Percentiles rank a stretch among this genome's conserved stretches.
phyloP scores from a whole-genome alignment of 2,888 invertebrate species.

The Peribatodes rhomboidaria region DNA sequence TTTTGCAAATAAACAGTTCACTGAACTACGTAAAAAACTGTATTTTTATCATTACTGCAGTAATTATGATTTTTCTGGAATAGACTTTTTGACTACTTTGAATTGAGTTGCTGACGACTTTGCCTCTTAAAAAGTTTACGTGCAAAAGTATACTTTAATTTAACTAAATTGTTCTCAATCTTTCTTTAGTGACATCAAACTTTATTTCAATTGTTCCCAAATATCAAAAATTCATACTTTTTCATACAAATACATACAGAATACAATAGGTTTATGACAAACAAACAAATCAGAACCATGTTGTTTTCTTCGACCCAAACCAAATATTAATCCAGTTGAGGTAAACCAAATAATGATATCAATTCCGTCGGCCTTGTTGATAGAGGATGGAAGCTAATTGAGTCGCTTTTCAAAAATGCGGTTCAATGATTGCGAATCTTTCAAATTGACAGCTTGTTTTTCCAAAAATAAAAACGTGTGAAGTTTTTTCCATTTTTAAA shows the following conservation, averaged over 20 bases:
- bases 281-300: background rate
- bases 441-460: background rate
- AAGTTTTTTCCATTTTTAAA: background rate
- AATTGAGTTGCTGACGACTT: too few relatives aligned
- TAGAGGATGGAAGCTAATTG: constrained; percentile 8
- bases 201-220: background rate
- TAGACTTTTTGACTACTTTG: too few relatives aligned
- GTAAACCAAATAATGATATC: constrained; percentile 12
- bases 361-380: constrained; percentile 11
- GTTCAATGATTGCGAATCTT: constrained; percentile 18
- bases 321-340: constrained; percentile 19
- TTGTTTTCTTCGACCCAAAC: constrained; percentile 11
- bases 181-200: background rate
- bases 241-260: background rate
- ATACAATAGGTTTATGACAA: background rate
- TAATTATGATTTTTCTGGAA: too few relatives aligned
- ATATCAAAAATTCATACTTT: background rate
- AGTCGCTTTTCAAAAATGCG: background rate
- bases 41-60: background rate
- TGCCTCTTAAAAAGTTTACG: too few relatives aligned
- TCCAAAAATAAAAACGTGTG: background rate
- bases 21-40: background rate
- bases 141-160: too few relatives aligned
- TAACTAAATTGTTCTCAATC: background rate
- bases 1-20: background rate